phyloP scores from a whole-genome alignment of 2,888 invertebrate genomes.

The Drosophila meridiana region DNA sequence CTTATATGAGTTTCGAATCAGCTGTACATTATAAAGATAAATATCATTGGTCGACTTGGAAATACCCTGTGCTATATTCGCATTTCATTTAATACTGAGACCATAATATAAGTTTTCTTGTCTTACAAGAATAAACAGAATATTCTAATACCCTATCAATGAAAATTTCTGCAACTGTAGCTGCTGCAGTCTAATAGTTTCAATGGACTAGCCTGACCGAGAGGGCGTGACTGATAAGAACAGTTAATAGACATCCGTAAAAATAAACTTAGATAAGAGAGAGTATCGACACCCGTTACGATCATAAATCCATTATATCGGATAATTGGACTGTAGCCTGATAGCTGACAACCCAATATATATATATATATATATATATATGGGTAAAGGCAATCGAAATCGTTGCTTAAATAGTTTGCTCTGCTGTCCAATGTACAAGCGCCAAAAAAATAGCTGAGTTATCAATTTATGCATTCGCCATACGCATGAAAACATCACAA shows the following conservation, averaged over 20 bases:
- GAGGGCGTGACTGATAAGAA: slow-evolving; percentile 35
- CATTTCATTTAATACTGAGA: neutral
- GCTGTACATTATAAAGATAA: neutral
- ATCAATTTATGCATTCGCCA: slow-evolving; percentile 21
- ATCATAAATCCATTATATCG: slow-evolving; percentile 27
- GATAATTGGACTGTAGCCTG: slow-evolving; percentile 27
- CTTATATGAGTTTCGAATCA: neutral
- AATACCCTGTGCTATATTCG: neutral
- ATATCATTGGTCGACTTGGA: neutral
- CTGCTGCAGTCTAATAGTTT: neutral
- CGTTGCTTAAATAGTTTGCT: slow-evolving; percentile 34
- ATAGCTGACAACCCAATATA: slow-evolving; percentile 5
- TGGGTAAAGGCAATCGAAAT: slow-evolving; percentile 11
- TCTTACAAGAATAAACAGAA: neutral
- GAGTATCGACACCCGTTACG: slow-evolving; percentile 1
- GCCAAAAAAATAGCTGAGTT: slow-evolving; percentile 2
- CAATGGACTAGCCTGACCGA: neutral
- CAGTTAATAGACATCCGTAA: slow-evolving; percentile 12
- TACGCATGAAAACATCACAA: slow-evolving; percentile 34
- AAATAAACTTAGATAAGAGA: slow-evolving; percentile 26
- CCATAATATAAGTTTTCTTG: neutral
- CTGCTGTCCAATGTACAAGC: slow-evolving; percentile 48
- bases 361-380: neutral
- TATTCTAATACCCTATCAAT: neutral
- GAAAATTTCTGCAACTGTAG: neutral